These are phyloP conservation scores for Lynx canadensis DNA, from an alignment of 2,113 vertebrate genomes.

Conservation along the genomic window DNA sequence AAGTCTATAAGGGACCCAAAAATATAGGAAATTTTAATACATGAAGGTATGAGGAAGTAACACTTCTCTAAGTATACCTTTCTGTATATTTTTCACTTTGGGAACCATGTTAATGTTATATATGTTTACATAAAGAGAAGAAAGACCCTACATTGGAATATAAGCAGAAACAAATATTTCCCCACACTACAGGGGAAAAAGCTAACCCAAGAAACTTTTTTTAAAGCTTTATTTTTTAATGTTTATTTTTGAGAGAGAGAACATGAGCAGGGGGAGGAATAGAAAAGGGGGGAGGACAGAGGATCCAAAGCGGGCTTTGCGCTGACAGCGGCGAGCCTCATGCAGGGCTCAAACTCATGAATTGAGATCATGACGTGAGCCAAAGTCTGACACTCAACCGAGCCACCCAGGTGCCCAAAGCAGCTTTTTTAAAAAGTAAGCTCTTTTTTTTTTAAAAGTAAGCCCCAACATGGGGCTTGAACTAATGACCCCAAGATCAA, in stretches of 20 bases:
- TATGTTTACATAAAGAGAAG: background rate
- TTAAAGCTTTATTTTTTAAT: background rate
- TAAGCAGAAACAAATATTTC: background rate
- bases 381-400: too few species aligned
- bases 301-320: too few species aligned
- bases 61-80: background rate
- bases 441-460: background rate
- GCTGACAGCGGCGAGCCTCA: too few species aligned
- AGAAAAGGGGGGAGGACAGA: too few species aligned
- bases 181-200: background rate
- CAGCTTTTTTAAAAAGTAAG: background rate
- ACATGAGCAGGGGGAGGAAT: too few species aligned
- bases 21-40: background rate
- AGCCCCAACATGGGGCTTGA: background rate
- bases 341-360: too few species aligned
- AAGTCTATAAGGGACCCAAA: background rate
- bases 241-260: too few species aligned
- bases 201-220: background rate
- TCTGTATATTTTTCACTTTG: background rate
- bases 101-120: background rate
- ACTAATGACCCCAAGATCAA: background rate
- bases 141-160: background rate
- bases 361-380: too few species aligned
- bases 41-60: background rate
- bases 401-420: too few species aligned